phyloP scores from a whole-genome alignment of 92 coral and sea anemone species.

The Galaxea fascicularis region DNA sequence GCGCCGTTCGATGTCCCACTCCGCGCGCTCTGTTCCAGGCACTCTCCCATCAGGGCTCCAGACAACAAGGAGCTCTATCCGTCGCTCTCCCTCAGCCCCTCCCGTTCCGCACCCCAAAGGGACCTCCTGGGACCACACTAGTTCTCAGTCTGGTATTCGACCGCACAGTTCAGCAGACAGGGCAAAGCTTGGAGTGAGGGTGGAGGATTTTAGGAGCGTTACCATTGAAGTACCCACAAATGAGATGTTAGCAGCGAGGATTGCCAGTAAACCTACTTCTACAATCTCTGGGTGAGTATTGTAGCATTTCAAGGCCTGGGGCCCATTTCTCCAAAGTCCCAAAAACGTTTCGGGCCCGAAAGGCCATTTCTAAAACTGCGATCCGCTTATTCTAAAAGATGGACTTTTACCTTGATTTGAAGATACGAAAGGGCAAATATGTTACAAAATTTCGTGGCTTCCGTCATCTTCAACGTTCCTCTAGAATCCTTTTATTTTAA shows the following conservation, averaged over 20 bases:
- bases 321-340: no score
- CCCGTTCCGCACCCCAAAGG: constrained; percentile 79
- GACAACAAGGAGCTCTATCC: constrained; percentile 48
- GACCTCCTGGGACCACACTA: constrained; percentile 30
- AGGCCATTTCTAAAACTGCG: no score
- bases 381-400: no score
- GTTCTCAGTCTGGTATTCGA: constrained; percentile 55
- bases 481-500: no score
- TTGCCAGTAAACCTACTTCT: constrained; percentile 48
- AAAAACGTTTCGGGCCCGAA: no score
- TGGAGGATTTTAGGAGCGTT: constrained; percentile 44
- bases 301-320: no score
- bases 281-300: constrained; percentile 69
- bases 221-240: constrained; percentile 61
- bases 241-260: constrained; percentile 49
- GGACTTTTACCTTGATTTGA: no score
- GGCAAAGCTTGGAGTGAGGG: constrained; percentile 14
- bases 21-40: constrained; percentile 93
- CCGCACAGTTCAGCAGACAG: constrained; percentile 73
- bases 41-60: constrained; percentile 76
- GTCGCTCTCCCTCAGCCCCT: constrained; percentile 97
- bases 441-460: no score
- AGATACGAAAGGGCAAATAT: no score
- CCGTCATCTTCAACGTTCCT: no score
- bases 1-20: constrained; percentile 80